Base-by-base conservation (phyloP, 2,888 invertebrate species). In the Latrodectus hesperus region DNA sequence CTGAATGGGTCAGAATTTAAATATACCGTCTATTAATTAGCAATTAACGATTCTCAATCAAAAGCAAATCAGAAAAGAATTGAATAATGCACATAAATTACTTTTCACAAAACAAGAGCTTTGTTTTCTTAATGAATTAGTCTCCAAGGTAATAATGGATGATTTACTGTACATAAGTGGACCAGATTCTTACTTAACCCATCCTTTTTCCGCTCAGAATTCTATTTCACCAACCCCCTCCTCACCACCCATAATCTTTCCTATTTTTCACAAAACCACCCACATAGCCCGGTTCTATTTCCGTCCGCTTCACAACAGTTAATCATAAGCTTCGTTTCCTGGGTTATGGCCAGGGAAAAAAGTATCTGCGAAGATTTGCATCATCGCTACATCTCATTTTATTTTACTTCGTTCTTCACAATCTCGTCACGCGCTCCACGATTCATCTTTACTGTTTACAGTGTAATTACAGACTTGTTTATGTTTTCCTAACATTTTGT, bases 291-390 rank as follows among this genome's bases (percentile, higher is more conserved):
- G 71, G 71, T 51, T 12, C 60, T 71, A 71, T 71, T 71, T 71
- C n/a, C 1, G 51, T 38, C 26, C 74, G 16, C 22, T 67, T 9
- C 22, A 10, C 9, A 55, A 17, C 53, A 16, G 22, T 70, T 80
- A 80, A 80, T 80, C 72, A 80, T 65, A 14, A 22, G 72, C n/a
- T 38, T 49, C 65, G 26, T 73, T 73, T 72, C 65, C 80, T 65
- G 73, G 80, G 76, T 51, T 64, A 76, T 65, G 49, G 76, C 71
- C 60, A 65, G 60, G 11, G 10, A n/a, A 16, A 16, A n/a, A 60
- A 60, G 6, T 22, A 60, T 60, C 14, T 60, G 12, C 14, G 60
- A 60, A 60, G 60, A 60, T 60, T 60, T 60, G 60, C 60, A 60
- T 60, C n/a, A 16, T 60, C 10, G 12, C 16, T 55, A 55, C 16